A percentile compares a stretch with the other conserved stretches of the same genome.
Conservation (phyloP, 2,888 invertebrate species). For the Sepiola atlantica region DNA sequence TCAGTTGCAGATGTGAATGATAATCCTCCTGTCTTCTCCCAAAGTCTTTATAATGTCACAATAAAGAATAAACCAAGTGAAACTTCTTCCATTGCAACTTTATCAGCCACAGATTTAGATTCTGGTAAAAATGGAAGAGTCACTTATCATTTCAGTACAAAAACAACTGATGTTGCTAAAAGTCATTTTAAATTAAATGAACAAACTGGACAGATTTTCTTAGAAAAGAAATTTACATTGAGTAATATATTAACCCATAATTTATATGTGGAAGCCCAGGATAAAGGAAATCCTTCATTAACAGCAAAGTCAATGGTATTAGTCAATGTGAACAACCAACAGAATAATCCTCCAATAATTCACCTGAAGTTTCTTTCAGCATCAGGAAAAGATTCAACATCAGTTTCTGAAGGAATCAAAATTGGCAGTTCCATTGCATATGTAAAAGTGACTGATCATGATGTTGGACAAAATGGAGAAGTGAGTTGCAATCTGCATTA, state of each 20-base stretch:
- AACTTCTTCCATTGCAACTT: neutral
- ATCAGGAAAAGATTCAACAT: neutral
- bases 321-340: conserved; percentile 58
- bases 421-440: neutral
- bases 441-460: conserved; percentile 32
- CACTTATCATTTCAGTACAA: conserved; percentile 10
- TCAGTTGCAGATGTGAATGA: neutral
- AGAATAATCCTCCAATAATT: neutral
- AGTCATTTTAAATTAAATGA: neutral
- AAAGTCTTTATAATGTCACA: conserved; percentile 12
- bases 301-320: conserved; percentile 56
- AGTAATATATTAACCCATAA: neutral
- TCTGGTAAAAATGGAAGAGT: neutral
- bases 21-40: neutral
- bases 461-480: conserved; percentile 1
- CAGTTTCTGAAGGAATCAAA: conserved; percentile 21
- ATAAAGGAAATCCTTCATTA: conserved; percentile 66
- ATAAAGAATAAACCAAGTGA: conserved; percentile 6
- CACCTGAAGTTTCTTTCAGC: neutral
- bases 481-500: neutral
- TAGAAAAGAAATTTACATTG: neutral
- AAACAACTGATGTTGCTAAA: conserved; percentile 32
- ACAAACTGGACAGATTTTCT: neutral
- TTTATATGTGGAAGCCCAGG: conserved; percentile 62
- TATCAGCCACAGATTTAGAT: conserved; percentile 21